Conservation (phyloP, 2,797 vertebrate species). For the Coregonus suidteri region DNA sequence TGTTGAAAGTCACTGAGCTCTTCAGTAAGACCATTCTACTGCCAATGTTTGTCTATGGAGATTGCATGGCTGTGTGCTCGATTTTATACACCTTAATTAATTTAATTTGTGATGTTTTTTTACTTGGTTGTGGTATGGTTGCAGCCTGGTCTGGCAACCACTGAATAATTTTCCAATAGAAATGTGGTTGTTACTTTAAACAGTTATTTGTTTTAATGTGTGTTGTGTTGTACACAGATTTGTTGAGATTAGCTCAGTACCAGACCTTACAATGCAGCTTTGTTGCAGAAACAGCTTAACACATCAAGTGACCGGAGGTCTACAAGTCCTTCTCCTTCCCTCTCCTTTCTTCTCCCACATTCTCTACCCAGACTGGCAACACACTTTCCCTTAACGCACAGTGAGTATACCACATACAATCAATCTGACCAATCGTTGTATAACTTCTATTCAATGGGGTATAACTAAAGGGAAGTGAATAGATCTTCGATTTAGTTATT, state of each 20-base stretch:
- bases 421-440: not conserved
- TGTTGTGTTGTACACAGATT: slow-evolving; percentile 57
- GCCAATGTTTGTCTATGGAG: too few relatives aligned
- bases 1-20: too few relatives aligned
- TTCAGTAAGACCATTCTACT: too few relatives aligned
- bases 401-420: slow-evolving; percentile 44
- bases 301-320: slow-evolving; percentile 82
- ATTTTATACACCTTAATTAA: too few relatives aligned
- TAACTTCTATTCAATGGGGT: slow-evolving; percentile 12
- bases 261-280: slow-evolving; percentile 77
- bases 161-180: not conserved
- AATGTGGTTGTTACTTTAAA: not conserved
- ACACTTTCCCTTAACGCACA: slow-evolving; percentile 43
- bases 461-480: slow-evolving; percentile 16
- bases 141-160: not conserved
- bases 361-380: slow-evolving; percentile 41
- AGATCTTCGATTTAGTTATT: not conserved
- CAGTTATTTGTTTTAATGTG: slow-evolving; percentile 38
- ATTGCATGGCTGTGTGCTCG: too few relatives aligned
- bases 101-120: too few relatives aligned
- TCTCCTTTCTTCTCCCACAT: slow-evolving; percentile 32
- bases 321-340: slow-evolving; percentile 45
- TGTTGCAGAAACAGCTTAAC: slow-evolving; percentile 81
- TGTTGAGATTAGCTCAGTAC: slow-evolving; percentile 70
- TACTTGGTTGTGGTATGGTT: too few relatives aligned